phyloP scores from a whole-genome alignment of 1,140 invertebrate genomes.

The Platorchestia sp. region DNA sequence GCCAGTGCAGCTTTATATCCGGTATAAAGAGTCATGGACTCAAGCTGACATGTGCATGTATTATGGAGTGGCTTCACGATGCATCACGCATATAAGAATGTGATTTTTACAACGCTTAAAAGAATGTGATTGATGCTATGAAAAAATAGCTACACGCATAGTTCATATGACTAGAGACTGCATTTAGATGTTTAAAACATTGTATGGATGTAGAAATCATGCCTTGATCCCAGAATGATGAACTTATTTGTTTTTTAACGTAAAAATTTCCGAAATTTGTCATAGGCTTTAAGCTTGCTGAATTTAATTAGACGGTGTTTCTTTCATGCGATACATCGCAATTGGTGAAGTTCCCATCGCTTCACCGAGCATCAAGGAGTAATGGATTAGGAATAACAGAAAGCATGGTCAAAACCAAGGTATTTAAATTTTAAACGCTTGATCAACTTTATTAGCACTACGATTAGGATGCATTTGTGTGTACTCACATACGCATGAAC shows the following conservation, averaged over 20 bases:
- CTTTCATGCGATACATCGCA: background rate
- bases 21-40: too few relatives aligned
- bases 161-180: too few relatives aligned
- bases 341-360: background rate
- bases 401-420: background rate
- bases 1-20: background rate
- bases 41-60: background rate
- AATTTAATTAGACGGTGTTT: background rate
- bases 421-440: background rate
- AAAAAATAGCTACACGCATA: too few relatives aligned
- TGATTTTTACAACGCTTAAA: too few relatives aligned
- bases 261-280: background rate
- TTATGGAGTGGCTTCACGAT: too few relatives aligned
- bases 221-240: background rate
- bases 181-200: background rate
- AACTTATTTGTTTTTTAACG: too few relatives aligned
- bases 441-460: background rate
- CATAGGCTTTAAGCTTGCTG: background rate
- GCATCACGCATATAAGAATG: too few relatives aligned
- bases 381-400: background rate
- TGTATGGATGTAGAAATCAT: background rate
- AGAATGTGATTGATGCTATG: too few relatives aligned
- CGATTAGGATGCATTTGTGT: too few relatives aligned
- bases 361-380: background rate
- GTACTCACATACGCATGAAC: background rate